Evolutionary conservation across 1,140 invertebrate species (phyloP), one percentile per base, ranked within the genome.

Genomic region (Polypedilum pembai): DNA sequence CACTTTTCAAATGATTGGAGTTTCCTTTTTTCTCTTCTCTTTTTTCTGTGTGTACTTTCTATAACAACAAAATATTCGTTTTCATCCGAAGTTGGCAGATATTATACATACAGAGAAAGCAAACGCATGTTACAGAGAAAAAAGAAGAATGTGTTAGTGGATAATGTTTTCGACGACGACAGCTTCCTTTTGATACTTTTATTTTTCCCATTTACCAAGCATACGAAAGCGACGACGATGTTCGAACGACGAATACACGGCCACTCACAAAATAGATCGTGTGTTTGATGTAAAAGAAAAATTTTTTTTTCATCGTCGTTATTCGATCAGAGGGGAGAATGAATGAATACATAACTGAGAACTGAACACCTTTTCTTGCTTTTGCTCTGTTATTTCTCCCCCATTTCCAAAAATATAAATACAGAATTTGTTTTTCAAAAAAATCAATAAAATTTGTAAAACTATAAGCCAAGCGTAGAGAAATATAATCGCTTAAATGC

Each of bases 301-400:
- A 45, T n/a, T n/a, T n/a, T 56, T 56, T 56, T n/a, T n/a, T n/a
- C n/a, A n/a, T n/a, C 45, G 15, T 56, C 45, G 45, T 56, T 56
- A n/a, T 56, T 56, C n/a, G 45, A 56, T 56, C 45, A 56, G 41
- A 33, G 24, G 24, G 24, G 24, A 33, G 24, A 33, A 33, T 33
- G 24, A 33, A 33, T 33, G 24, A 3, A 33, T 33, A 33, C 5
- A 33, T 5, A 33, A 33, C 24, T 33, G 24, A 33, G 24, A 56
- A 56, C 12, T 56, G 45, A n/a, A 56, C 45, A 56, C 45, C 45
- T 56, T 56, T 56, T 56, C 45, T n/a, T 56, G 24, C 24, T 33
- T n/a, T n/a, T 33, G 24, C 24, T 33, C 24, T 33, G 24, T 33
- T n/a, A 45, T 15, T 56, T 56, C 45, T n/a, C n/a, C n/a, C n/a